phyloP scores from a whole-genome alignment of 2,797 vertebrate species.

The Typhlichthys eigenmanni region DNA sequence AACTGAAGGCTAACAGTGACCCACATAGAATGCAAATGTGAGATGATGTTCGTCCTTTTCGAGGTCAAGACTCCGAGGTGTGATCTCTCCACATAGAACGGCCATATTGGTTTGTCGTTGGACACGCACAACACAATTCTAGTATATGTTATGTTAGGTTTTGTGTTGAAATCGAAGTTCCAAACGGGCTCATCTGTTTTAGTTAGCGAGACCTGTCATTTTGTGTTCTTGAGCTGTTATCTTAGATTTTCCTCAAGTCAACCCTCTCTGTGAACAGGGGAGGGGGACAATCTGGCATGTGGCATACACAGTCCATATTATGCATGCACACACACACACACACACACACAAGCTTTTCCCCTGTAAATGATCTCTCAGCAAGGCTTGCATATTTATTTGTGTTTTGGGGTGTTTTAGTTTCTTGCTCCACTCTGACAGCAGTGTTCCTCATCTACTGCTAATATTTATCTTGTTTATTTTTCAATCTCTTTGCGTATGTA shows the following conservation, averaged over 20 bases:
- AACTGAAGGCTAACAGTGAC: too few relatives aligned
- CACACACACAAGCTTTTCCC: conserved; percentile 35
- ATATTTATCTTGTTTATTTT: conserved; percentile 65
- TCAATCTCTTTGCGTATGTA: conserved; percentile 34
- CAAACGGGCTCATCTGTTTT: conserved; percentile 23
- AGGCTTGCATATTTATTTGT: conserved; percentile 67
- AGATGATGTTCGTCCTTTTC: too few relatives aligned
- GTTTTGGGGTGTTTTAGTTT: conserved; percentile 63
- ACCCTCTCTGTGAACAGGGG: conserved; percentile 25
- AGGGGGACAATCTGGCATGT: conserved; percentile 20
- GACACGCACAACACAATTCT: background rate
- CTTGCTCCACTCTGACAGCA: conserved; percentile 62
- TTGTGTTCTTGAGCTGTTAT: conserved; percentile 58
- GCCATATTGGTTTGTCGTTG: too few relatives aligned
- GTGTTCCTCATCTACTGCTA: conserved; percentile 52
- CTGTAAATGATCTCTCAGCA: conserved; percentile 56
- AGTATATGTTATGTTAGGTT: background rate
- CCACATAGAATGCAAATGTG: too few relatives aligned
- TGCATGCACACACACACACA: conserved; percentile 17
- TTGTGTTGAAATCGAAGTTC: too few relatives aligned
- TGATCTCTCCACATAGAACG: too few relatives aligned
- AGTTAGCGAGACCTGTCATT: conserved; percentile 37
- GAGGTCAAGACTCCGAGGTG: too few relatives aligned
- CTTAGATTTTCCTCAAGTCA: conserved; percentile 38
- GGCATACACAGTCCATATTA: conserved; percentile 16